A percentile compares a stretch with the other conserved stretches of the same genome.
phyloP scores from a whole-genome alignment of 2,113 vertebrate genomes.

The Thamnaconus septentrionalis region DNA sequence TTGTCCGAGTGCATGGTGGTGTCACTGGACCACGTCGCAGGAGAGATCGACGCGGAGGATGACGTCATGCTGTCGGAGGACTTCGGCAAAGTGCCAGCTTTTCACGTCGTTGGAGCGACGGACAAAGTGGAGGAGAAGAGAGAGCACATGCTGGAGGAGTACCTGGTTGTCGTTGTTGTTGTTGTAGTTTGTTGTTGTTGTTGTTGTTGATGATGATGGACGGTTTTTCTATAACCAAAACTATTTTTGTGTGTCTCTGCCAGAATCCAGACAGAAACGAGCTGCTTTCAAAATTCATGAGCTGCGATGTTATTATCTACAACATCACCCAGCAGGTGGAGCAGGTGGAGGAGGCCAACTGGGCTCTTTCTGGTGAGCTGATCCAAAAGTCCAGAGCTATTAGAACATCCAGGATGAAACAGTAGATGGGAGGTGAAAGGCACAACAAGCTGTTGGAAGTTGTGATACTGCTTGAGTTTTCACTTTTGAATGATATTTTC shows the following conservation, averaged over 20 bases:
- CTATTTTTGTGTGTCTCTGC: background rate
- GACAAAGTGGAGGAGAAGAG: constrained; percentile 11
- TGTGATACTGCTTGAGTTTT: too few relatives aligned
- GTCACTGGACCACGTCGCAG: background rate
- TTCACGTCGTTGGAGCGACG: background rate
- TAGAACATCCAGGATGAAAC: too few relatives aligned
- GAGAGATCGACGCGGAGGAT: background rate
- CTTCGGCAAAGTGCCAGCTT: background rate
- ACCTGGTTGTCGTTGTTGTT: constrained; percentile 68
- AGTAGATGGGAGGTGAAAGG: too few relatives aligned
- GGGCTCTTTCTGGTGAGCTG: constrained; percentile 85
- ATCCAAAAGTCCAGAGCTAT: too few relatives aligned
- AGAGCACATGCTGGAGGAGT: constrained; percentile 72
- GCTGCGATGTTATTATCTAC: constrained; percentile 87
- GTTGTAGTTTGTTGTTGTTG: background rate
- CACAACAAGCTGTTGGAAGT: too few relatives aligned
- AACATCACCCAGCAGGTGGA: constrained; percentile 81
- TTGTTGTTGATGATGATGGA: background rate
- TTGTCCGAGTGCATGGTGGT: background rate
- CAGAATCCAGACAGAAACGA: constrained; percentile 68
- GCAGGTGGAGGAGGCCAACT: constrained; percentile 85
- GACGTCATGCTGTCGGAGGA: too few relatives aligned
- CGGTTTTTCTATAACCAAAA: background rate
- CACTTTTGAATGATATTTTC: constrained; percentile 5
- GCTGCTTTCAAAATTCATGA: constrained; percentile 79